Evolutionary conservation across 2,113 vertebrate genomes (phyloP), one percentile per base, ranked within the genome.

Genomic region (Epinephelus fuscoguttatus): DNA sequence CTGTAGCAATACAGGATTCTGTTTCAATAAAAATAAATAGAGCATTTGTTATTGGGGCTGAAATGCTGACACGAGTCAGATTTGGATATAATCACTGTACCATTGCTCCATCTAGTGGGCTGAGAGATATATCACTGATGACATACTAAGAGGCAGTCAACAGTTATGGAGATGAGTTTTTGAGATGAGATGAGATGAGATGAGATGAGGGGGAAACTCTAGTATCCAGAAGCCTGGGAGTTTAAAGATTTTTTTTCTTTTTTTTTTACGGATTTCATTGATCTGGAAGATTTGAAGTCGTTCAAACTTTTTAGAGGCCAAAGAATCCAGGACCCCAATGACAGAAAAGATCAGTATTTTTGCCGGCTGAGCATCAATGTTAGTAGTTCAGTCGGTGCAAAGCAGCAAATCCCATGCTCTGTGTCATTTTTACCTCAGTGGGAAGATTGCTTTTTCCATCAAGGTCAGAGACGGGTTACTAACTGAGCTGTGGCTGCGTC

Each of bases 91-190:
- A 77, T 15, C 15, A 76, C 69, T 87, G 42, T 82, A 63, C 90
- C 67, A 89, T 77, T 84, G 82, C 92, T 40, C 94, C 94, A 93
- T 93, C 94, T 94, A 91, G 94, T 95, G 94, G 93, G n/a, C 18
- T n/a, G 12, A 73, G 1, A 12, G 40, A 23, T 71, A 6, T 23
- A 86, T 85, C 56, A 69, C 86, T 52, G 45, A 70, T 21, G 10
- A 67, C 25, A 14, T 4, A 7, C 3, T 23, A 40, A 52, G 64
- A 70, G 21, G 23, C 69, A 57, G 45, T 18, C 27, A 52, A 27
- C 66, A 45, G 57, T 76, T 77, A 70, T 63, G 71, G 70, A 75
- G 33, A 72, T 70, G 30, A 49, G 37, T 2, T 56, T 60, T 52
- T 70, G 47, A 69, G 59, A 77, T 69, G 69, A 69, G 27, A 67